Evolutionary conservation across 2,888 invertebrate species (phyloP), one percentile per base, ranked within the genome.

Genomic region (Mimumesa dahlbomi): DNA sequence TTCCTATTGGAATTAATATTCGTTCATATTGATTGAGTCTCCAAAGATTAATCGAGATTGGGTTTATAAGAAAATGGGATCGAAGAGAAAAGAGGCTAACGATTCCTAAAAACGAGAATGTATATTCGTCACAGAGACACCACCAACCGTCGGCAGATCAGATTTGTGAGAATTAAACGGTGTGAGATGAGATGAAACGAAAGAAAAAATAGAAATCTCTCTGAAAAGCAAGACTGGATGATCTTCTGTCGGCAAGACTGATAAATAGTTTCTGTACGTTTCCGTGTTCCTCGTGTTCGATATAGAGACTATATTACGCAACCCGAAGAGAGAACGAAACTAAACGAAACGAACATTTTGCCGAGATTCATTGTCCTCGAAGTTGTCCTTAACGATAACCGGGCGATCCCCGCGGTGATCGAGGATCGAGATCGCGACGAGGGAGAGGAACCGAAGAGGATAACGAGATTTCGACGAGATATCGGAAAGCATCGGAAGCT

Each of bases 401-500:
- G 25, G 25, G 25, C 3, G 25, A 19, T 45, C 16, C 11, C 21
- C 45, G 6, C 9, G 11, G 19, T 11, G 11, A 21, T 16, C 22
- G 22, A 22, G 57, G 38, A 36, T 4, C 9, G 36, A 21, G 22
- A n/a, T 21, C 16, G 57, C 25, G 54, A 42, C 25, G 29, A 7
- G 34, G 31, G 31, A 42, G 45, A 4, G 25, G 25, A 25, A 25
- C 7, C 7, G 25, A 25, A 25, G n/a, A n/a, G 29, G 53, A 25
- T 14, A 53, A 57, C 19, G 45, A 53, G 18, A 16, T 49, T 36
- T 13, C 6, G 11, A 36, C 46, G 53, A 50, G 43, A 50, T 34
- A 52, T 43, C 48, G 56, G n/a, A 53, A 43, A 48, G 11, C 21
- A 48, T 61, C 75, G 79, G 77, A 76, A 72, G 75, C 69, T 29